Evolutionary conservation across 2,113 vertebrate genomes (phyloP).

Genomic region (Oreochromis niloticus): DNA sequence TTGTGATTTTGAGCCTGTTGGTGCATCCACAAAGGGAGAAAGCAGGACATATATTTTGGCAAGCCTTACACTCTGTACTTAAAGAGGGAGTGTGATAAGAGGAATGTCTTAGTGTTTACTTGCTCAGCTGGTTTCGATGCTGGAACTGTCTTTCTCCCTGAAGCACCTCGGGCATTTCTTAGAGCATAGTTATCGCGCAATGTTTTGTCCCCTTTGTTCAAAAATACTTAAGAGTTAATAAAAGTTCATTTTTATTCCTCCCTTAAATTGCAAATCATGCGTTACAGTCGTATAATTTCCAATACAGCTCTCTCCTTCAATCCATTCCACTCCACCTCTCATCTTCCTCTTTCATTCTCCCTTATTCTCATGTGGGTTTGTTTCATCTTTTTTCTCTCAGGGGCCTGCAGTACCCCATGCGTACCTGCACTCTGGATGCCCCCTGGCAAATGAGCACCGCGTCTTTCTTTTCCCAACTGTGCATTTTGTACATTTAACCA

Average conservation of each 20-base stretch:
- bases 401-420: slow-evolving; percentile 42
- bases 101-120: slow-evolving; percentile 68
- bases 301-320: not conserved
- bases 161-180: slow-evolving; percentile 69
- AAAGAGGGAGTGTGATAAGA: slow-evolving; percentile 29
- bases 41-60: slow-evolving; percentile 39
- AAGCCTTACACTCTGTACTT: slow-evolving; percentile 6
- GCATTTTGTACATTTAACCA: slow-evolving; percentile 69
- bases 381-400: slow-evolving; percentile 50
- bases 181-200: slow-evolving; percentile 57
- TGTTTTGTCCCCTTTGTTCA: slow-evolving; percentile 24
- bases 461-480: slow-evolving; percentile 60
- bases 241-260: not conserved
- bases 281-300: slow-evolving; percentile 12
- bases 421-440: slow-evolving; percentile 65
- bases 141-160: slow-evolving; percentile 44
- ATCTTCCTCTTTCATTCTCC: not conserved
- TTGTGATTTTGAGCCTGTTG: slow-evolving; percentile 57
- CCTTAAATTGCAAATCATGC: slow-evolving; percentile 16
- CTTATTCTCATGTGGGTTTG: slow-evolving; percentile 20
- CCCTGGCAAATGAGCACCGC: slow-evolving; percentile 65
- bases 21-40: slow-evolving; percentile 2
- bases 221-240: slow-evolving; percentile 11
- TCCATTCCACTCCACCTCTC: not conserved
- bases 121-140: slow-evolving; percentile 73